Evolutionary conservation across 2,888 invertebrate genomes (phyloP), one percentile per base, ranked within the genome.

Genomic region (Tridacna gigas): DNA sequence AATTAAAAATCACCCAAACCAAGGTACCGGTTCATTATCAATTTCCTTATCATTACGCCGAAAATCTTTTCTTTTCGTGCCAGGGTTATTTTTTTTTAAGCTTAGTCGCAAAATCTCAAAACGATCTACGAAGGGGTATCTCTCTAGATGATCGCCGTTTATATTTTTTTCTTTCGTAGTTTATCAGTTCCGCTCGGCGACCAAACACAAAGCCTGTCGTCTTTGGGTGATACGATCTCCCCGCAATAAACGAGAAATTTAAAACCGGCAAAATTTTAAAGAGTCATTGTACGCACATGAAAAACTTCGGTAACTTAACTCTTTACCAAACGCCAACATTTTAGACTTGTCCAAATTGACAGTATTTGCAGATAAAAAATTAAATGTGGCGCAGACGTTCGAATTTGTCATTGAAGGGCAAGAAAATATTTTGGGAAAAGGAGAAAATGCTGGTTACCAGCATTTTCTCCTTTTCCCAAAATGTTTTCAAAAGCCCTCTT

Each of bases 191-290:
- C 79, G 83, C 74, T 56, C 60, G 3, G 22, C 77, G 83, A 73
- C 48, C 82, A 86, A 60, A 77, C 83, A 86, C 81, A 86, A 86
- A 77, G 77, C 63, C 51, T 77, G 77, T 48, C 83, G 79, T 77
- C 69, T 22, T 37, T 56, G 22, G 25, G 69, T 37, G 86, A 86
- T 86, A 83, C 78, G 69, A 86, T 86, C 86, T 82, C 75, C 45
- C 60, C 78, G 78, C 45, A 22, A 66, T 80, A 78, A 79, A 85
- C 61, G 83, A 74, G 86, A 86, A 86, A 86, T 83, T 83, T 74
- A 83, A 86, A 81, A 83, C 83, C 83, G 47, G 71, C 47, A 60
- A 79, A 83, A 81, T 81, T 85, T 83, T 82, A 83, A 82, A 76
- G 71, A 77, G 74, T 67, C 80, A 83, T 85, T 87, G 87, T 84